Conservation (phyloP, 2,888 invertebrate genomes). For the Phaonia tiefii region DNA sequence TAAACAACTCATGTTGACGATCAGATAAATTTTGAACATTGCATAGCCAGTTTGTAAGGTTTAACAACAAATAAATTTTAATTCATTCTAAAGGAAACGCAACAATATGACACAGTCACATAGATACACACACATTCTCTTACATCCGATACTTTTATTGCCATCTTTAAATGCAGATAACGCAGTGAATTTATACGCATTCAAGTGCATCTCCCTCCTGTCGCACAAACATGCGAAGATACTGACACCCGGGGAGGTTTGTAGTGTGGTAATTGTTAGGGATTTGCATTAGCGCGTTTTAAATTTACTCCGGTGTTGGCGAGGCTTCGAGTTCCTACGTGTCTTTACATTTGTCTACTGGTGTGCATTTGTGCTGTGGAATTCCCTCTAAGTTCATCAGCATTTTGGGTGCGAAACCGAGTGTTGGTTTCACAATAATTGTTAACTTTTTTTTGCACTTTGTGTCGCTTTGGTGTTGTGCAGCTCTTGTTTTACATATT, state of each 20-base stretch:
- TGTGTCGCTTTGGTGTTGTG: slow-evolving; percentile 25
- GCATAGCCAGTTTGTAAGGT: slow-evolving; percentile 65
- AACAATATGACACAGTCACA: slow-evolving; percentile 1
- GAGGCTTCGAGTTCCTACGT: not conserved
- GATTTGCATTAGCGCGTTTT: slow-evolving; percentile 39
- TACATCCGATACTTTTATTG: slow-evolving; percentile 56
- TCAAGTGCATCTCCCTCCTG: slow-evolving; percentile 13
- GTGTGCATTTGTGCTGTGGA: no score
- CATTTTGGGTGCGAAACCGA: slow-evolving; percentile 27
- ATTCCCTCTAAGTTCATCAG: slow-evolving; percentile 23
- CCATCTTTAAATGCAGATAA: slow-evolving; percentile 66
- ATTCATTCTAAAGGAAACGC: slow-evolving; percentile 53
- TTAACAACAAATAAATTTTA: slow-evolving; percentile 66
- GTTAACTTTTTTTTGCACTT: slow-evolving; percentile 41
- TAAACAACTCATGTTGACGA: slow-evolving; percentile 64
- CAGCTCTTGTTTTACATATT: slow-evolving; percentile 17
- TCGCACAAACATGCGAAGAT: not conserved
- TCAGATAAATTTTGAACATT: slow-evolving; percentile 63
- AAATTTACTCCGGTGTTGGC: not conserved
- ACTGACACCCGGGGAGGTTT: not conserved
- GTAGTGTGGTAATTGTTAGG: slow-evolving; percentile 18
- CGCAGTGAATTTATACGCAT: slow-evolving; percentile 66
- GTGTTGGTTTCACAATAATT: slow-evolving; percentile 59
- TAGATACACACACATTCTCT: slow-evolving; percentile 23
- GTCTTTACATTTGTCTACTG: not conserved